Evolutionary conservation across 2,797 vertebrate species (phyloP), one percentile per base, ranked within the genome.

Genomic region (Siniperca obscura): DNA sequence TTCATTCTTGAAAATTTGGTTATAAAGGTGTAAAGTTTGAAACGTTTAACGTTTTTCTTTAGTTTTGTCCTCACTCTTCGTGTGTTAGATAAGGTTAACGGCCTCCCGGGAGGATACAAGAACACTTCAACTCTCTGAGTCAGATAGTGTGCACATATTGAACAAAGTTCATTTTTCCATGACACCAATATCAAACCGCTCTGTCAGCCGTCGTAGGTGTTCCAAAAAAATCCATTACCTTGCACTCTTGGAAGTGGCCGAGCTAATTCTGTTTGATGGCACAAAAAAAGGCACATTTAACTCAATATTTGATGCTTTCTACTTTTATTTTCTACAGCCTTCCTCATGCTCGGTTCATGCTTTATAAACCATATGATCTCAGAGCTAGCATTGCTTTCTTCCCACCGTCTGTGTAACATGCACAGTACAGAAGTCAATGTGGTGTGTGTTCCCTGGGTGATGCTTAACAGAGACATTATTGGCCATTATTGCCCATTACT

Each of bases 401-500:
- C 11, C 22, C 57, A 6, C 25, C 19, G 66, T 82, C 68, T 74
- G 72, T 82, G 73, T 70, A 59, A 65, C 59, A 25, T 75, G 64
- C 74, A 70, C 83, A 3, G 86, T 74, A 22, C 73, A 69, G 64
- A 62, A 56, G 86, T 84, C n/a, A 10, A 80, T 84, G 81, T 86
- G 70, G 64, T 78, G 81, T 87, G 88, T 87, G 91, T 81, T 92
- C 89, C 87, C 86, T 42, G 75, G 87, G 86, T 86, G 87, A 82
- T 65, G 71, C 86, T 91, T 87, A 88, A 87, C 84, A 56, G 50
- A 88, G 83, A 89, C 89, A 86, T 91, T 80, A 88, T 82, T 83
- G 91, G 56, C 84, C 81, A 67, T 90, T 85, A 93, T 82, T 86
- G 90, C 55, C 87, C 86, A 91, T 93, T 92, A 91, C 88, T 88